phyloP scores from a whole-genome alignment of 2,797 vertebrate species.

The Bufotes viridis region DNA sequence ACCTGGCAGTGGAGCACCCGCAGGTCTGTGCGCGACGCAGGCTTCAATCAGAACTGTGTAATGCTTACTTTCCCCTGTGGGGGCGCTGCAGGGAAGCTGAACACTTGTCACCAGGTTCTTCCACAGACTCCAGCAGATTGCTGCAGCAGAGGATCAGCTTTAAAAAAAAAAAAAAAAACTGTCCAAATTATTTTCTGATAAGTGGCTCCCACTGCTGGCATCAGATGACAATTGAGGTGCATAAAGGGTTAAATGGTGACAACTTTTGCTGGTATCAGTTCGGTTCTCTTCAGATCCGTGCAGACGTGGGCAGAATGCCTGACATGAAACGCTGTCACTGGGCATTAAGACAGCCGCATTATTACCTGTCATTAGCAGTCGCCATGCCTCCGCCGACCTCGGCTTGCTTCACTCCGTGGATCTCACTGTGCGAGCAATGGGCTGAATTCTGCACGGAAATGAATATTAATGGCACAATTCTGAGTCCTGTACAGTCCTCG shows the following conservation, averaged over 20 bases:
- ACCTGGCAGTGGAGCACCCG: too few relatives aligned
- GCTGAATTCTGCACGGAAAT: slow-evolving; percentile 48
- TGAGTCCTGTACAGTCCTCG: slow-evolving; percentile 59
- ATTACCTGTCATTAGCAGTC: slow-evolving; percentile 67
- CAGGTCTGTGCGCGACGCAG: too few relatives aligned
- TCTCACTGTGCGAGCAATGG: slow-evolving; percentile 59
- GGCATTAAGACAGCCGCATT: slow-evolving; percentile 65
- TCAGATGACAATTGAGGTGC: too few relatives aligned
- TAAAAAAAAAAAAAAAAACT: too few relatives aligned
- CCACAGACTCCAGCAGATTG: too few relatives aligned
- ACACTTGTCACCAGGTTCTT: too few relatives aligned
- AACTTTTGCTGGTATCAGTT: slow-evolving; percentile 55
- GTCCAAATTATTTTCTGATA: too few relatives aligned
- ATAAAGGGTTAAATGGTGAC: slow-evolving; percentile 47
- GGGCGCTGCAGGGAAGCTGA: too few relatives aligned
- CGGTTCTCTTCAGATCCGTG: slow-evolving; percentile 58
- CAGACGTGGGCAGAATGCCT: slow-evolving; percentile 61
- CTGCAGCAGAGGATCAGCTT: too few relatives aligned
- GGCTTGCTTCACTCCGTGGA: slow-evolving; percentile 54
- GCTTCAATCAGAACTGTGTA: too few relatives aligned
- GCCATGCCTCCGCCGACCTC: slow-evolving; percentile 63
- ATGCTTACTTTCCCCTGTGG: too few relatives aligned
- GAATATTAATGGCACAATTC: slow-evolving; percentile 64
- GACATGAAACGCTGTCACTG: slow-evolving; percentile 62
- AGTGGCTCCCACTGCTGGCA: too few relatives aligned